Percentiles rank a stretch among this genome's conserved stretches.
phyloP scores from a whole-genome alignment of 2,113 vertebrate genomes.

The Cyrtonyx montezumae region DNA sequence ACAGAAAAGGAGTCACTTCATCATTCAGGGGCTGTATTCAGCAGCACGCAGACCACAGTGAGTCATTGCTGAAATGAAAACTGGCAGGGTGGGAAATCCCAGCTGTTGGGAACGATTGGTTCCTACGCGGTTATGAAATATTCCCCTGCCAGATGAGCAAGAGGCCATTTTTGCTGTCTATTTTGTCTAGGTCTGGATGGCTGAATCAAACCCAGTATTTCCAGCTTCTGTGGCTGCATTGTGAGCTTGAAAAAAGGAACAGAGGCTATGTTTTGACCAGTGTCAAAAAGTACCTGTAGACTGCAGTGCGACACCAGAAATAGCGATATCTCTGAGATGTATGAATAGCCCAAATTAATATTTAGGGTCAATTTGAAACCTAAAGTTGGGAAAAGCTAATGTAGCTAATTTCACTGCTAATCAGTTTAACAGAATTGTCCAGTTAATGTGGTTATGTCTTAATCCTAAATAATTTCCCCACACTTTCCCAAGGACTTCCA shows the following conservation, averaged over 20 bases:
- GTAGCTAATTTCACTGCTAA: conserved; percentile 22
- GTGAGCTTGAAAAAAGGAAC: neutral
- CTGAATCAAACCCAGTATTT: neutral
- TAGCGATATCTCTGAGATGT: neutral
- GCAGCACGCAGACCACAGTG: conserved; percentile 31
- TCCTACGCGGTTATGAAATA: neutral
- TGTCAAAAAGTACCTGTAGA: neutral
- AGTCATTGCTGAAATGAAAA: neutral
- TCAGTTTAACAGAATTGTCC: neutral
- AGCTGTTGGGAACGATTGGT: neutral
- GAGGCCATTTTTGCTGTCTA: neutral
- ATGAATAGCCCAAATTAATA: conserved; percentile 12
- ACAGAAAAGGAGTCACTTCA: conserved; percentile 3
- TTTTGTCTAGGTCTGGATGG: neutral
- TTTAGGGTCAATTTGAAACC: conserved; percentile 2
- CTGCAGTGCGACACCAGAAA: neutral
- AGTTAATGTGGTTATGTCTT: neutral
- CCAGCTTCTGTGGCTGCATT: neutral
- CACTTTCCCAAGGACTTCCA: neutral
- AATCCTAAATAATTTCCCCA: conserved; percentile 25
- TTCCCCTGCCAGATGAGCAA: neutral
- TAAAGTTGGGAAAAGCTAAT: neutral
- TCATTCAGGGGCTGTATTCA: conserved; percentile 32
- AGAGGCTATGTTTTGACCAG: fast-evolving
- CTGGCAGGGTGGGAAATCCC: conserved; percentile 45